Conservation (phyloP, 2,797 vertebrate species). For the Myoxocephalus aenaeus region DNA sequence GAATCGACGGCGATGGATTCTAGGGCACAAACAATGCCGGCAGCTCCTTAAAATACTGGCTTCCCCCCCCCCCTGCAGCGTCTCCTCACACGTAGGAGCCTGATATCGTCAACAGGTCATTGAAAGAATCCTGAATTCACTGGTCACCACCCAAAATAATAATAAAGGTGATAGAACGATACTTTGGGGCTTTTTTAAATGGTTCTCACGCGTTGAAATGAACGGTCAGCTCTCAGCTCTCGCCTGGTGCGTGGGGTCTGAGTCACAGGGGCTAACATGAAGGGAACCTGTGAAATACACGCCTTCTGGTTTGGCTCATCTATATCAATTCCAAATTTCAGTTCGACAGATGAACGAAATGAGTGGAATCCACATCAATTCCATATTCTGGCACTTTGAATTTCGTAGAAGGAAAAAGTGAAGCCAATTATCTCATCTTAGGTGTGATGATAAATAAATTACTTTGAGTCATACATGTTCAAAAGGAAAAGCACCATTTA, state of each 20-base stretch:
- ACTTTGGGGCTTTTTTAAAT: background rate
- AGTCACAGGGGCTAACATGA: conserved; percentile 55
- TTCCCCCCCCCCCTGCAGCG: no score
- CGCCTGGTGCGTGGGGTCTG: conserved; percentile 57
- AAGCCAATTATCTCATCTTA: background rate
- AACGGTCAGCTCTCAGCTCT: conserved; percentile 14
- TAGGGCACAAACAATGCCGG: background rate
- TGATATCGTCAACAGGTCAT: background rate
- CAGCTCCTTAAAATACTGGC: background rate
- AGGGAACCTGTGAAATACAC: conserved; percentile 34
- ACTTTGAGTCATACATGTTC: background rate
- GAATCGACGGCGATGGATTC: no score
- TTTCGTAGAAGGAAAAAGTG: background rate
- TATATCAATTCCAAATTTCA: conserved; percentile 46
- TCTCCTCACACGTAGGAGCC: background rate
- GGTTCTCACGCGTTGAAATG: no score
- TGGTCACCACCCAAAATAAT: background rate
- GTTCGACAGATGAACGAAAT: conserved; percentile 4
- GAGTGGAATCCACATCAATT: background rate
- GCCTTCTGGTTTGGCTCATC: conserved; percentile 62
- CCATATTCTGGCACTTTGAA: conserved; percentile 14
- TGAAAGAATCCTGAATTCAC: background rate
- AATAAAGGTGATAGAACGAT: background rate
- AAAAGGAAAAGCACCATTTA: background rate
- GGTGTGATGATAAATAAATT: background rate